phyloP scores from a whole-genome alignment of 2,797 vertebrate species.

The Acanthiza pusilla region DNA sequence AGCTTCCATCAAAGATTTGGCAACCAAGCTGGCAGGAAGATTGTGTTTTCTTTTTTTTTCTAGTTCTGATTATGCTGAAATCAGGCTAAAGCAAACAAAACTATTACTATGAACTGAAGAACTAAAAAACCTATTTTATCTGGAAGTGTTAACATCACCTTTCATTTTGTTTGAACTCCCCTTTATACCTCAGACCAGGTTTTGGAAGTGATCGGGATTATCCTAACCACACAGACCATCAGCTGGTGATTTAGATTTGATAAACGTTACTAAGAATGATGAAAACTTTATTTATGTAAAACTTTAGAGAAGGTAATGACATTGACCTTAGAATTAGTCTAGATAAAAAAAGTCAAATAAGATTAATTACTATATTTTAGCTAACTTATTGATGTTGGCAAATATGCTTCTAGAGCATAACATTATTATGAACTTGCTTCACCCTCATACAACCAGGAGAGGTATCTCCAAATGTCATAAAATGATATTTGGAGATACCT shows the following conservation, averaged over 20 bases:
- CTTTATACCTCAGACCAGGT: neutral
- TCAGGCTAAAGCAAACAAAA: neutral
- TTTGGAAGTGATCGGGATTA: neutral
- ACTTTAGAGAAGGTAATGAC: neutral
- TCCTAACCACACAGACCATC: neutral
- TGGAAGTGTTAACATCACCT: fast-evolving
- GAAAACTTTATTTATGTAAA: neutral
- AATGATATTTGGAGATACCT: too few relatives aligned
- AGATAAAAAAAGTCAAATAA: neutral
- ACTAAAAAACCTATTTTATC: fast-evolving
- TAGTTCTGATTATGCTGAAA: neutral
- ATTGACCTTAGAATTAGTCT: neutral
- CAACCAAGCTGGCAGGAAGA: neutral
- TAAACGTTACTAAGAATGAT: neutral
- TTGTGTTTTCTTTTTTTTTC: neutral
- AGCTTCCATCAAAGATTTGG: neutral
- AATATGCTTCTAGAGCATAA: neutral
- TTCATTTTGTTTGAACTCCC: neutral
- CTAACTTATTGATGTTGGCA: neutral
- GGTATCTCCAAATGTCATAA: fast-evolving
- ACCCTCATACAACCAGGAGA: neutral
- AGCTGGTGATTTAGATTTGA: neutral
- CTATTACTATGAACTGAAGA: neutral
- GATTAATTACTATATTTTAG: neutral
- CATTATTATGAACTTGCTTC: neutral